Percentiles rank a stretch among this genome's conserved stretches.
These are phyloP conservation scores for Scartelaos histophorus DNA, from an alignment of 2,113 vertebrate genomes.

Conservation along the genomic window DNA sequence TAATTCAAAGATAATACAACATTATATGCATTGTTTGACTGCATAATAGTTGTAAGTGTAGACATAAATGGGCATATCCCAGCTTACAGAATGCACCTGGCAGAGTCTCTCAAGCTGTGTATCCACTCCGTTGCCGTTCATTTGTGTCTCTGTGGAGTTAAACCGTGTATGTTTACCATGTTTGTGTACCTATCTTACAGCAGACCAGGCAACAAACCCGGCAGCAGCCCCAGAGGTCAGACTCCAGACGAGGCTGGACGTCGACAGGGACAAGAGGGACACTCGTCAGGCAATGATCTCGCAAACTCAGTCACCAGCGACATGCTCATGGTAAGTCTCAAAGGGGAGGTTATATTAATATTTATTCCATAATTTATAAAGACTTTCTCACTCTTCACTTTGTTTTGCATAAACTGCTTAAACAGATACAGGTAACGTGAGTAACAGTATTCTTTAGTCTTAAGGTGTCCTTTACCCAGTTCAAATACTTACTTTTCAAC, in stretches of 20 bases:
- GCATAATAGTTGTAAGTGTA: neutral
- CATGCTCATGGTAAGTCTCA: slow-evolving; percentile 92
- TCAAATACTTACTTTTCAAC: too few relatives aligned
- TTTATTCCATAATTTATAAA: too few relatives aligned
- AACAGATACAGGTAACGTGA: too few relatives aligned
- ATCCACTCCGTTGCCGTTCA: neutral
- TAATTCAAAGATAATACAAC: neutral
- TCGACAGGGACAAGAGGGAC: slow-evolving; percentile 82
- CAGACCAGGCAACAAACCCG: slow-evolving; percentile 87
- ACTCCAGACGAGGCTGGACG: slow-evolving; percentile 82
- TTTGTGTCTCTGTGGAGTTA: neutral
- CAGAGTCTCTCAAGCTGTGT: neutral
- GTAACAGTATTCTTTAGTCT: too few relatives aligned
- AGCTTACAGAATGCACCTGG: neutral
- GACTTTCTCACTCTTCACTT: too few relatives aligned
- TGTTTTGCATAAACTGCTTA: too few relatives aligned
- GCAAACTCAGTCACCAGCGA: slow-evolving; percentile 98
- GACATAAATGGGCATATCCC: neutral
- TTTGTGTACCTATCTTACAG: slow-evolving; percentile 40
- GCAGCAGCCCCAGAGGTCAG: slow-evolving; percentile 83
- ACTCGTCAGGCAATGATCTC: slow-evolving; percentile 92
- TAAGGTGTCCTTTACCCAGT: too few relatives aligned
- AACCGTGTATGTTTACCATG: neutral
- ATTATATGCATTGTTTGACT: neutral
- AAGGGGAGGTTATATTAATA: neutral